Evolutionary conservation across 1,140 invertebrate species (phyloP), one percentile per base, ranked within the genome.

Genomic region (Zaprionus davidi): DNA sequence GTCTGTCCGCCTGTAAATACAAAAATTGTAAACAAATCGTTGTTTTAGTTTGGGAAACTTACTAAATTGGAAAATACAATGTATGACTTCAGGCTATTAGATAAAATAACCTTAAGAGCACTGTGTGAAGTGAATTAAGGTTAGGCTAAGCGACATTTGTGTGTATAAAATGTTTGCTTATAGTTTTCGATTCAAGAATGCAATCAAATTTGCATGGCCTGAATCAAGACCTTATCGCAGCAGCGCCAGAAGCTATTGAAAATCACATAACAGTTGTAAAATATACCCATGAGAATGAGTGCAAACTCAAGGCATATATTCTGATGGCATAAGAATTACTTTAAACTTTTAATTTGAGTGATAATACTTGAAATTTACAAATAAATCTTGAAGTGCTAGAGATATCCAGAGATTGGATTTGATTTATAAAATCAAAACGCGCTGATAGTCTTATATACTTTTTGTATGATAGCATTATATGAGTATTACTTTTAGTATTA

Each of bases 1-100:
- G 36, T 31, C 17, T 44, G 44, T 36, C 53, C 44, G 62, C 38
- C 81, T 82, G 81, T 26, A 59, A 56, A 20, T 41, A n/a, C 20
- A 58, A 55, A 66, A 24, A 13, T 9, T 4, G 36, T 31, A 20
- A 34, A 38, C 64, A 57, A 15, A 26, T 12, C 17, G 22, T 41
- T 6, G 2, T 15, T 34, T 12, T 34, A 6, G n/a, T 31, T 20
- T 20, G 7, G 24, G 7, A 51, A 49, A 65, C 28, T 56, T 65
- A 57, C 34, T 31, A 31, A 71, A 34, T 41, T 51, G 17, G 28
- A 57, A 26, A 57, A 38, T 38, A 41, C 3, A 41, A 15, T 60
- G 28, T 53, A 36, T 41, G 28, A 34, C 26, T 55, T 70, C 13
- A 38, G 49, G 1, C 17, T 34, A 34, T 28, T 36, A 26, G 11